Evolutionary conservation across 2,888 invertebrate species (phyloP).

Genomic region (Eilema sororculum): DNA sequence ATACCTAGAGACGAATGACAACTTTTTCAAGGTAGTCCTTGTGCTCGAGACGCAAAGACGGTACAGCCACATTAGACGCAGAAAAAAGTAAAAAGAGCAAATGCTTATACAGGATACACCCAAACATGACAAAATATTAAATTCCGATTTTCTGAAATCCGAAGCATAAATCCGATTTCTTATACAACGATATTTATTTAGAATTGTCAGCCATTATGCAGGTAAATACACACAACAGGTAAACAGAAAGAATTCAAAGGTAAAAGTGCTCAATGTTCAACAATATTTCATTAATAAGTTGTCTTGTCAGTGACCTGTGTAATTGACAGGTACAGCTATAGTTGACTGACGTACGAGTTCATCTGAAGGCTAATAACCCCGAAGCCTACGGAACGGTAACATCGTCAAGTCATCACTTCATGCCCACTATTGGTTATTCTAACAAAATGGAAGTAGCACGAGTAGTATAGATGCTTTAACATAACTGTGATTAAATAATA

Average conservation of each 20-base stretch:
- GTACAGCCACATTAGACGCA: too few species aligned
- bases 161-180: too few species aligned
- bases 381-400: background rate
- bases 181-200: background rate
- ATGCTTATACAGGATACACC: too few species aligned
- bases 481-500: constrained; percentile 1
- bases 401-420: background rate
- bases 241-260: background rate
- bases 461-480: background rate
- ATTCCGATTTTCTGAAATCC: too few species aligned
- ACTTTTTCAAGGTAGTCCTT: too few species aligned
- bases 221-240: background rate
- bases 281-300: background rate
- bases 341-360: constrained; percentile 2
- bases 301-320: constrained; percentile 8
- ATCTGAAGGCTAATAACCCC: background rate
- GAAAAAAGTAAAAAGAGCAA: too few species aligned
- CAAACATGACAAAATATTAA: too few species aligned
- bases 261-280: background rate
- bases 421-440: constrained; percentile 1
- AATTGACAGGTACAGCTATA: constrained; percentile 5
- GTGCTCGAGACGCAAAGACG: too few species aligned
- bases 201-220: background rate
- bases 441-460: constrained; percentile 4
- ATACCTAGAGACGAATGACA: too few species aligned